Conservation (phyloP, 1,140 invertebrate genomes). For the Drosophila aff. region DNA sequence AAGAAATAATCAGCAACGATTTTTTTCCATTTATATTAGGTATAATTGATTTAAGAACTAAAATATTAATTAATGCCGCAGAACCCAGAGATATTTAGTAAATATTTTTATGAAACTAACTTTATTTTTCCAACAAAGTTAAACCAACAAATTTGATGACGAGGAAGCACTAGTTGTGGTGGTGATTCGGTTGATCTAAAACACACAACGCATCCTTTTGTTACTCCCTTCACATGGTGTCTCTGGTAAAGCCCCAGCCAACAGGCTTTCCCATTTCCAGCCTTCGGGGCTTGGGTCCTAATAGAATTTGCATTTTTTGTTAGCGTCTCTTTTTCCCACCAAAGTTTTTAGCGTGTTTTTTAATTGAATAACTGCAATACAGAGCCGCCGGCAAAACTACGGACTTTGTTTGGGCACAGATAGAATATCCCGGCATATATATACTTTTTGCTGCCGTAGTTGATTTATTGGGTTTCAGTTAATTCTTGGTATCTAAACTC, state of each 20-base stretch:
- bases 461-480: conserved; percentile 18
- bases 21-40: background rate
- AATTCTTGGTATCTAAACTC: conserved; percentile 10
- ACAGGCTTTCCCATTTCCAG: conserved; percentile 20
- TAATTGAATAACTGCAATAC: conserved; percentile 77
- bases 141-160: conserved; percentile 49
- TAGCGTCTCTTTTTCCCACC: conserved; percentile 18
- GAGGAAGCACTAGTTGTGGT: conserved; percentile 3
- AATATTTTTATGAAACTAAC: conserved; percentile 40
- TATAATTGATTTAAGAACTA: background rate
- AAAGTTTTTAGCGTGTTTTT: conserved; percentile 60
- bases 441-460: background rate
- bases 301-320: conserved; percentile 75
- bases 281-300: conserved; percentile 42
- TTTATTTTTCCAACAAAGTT: conserved; percentile 57
- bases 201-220: conserved; percentile 30
- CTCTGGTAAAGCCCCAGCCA: conserved; percentile 10
- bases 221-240: conserved; percentile 1
- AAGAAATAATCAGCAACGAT: background rate
- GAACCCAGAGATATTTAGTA: background rate
- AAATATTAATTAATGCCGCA: background rate
- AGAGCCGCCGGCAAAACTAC: conserved; percentile 38
- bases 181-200: conserved; percentile 35
- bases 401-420: conserved; percentile 5
- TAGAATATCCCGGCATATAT: conserved; percentile 9